Base-by-base conservation (phyloP, 2,888 invertebrate genomes). In the Eupithecia dodoneata region DNA sequence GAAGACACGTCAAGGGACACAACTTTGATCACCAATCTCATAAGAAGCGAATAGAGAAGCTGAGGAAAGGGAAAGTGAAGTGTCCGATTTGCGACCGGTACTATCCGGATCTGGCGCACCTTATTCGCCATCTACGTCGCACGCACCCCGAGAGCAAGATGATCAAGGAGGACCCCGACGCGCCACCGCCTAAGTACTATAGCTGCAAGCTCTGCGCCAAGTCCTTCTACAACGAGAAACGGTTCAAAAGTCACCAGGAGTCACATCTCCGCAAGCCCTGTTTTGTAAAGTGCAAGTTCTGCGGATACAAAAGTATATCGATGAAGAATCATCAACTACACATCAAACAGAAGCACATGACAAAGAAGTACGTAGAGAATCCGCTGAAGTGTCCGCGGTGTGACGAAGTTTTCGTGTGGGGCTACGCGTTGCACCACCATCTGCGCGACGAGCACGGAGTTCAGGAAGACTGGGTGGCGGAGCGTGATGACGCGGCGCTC, bases 141-240 rank as follows among this genome's bases (percentile, higher is more conserved):
- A 92, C 92, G 42, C 95, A 95, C 79, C 95, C 95, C 0, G 94
- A 95, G 82, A 94, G 93, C 81, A 95, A 95, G 83, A 95, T 95
- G 95, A 92, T 95, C n/a, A 95, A 95, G 79, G 83, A 87, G 6
- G 95, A 95, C 77, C 95, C 95, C 0, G 95, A 94, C 79, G 95
- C 93, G 13, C 94, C 94, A 0, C 88, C 93, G n/a, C 90, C 86
- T 12, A 85, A 83, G 3, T 91, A 91, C 76, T 91, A 87, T 83
- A 90, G 93, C 0, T 95, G 95, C 82, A 94, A 93, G 78, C 84
- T 95, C 45, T 95, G 95, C 85, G 94, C 94, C 12, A 93, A 93
- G 82, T 90, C 91, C 15, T 95, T 95, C 85, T 81, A 90, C 12
- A 92, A 93, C 77, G 92, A 92, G 77, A 85, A 89, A 2, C 83